Percentiles rank a stretch among this genome's conserved stretches.
phyloP scores from a whole-genome alignment of 2,797 vertebrate species.

The Prunella strophiata region DNA sequence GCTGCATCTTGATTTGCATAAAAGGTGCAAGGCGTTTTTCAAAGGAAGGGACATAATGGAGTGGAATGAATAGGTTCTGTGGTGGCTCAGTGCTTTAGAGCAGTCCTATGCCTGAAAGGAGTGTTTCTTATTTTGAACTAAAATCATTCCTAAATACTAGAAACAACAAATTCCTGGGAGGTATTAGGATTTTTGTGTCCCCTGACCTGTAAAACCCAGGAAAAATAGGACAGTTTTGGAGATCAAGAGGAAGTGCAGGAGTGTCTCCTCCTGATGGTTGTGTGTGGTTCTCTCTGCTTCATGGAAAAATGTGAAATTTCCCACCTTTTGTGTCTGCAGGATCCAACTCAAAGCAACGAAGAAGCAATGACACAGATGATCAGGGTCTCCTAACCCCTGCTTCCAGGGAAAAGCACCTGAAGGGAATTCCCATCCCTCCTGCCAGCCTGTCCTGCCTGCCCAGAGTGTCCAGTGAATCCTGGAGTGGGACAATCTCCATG shows the following conservation, averaged over 20 bases:
- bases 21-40: neutral
- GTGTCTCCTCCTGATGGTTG: neutral
- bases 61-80: neutral
- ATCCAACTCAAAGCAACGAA: slow-evolving; percentile 85
- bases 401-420: neutral
- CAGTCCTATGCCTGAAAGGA: neutral
- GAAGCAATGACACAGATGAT: slow-evolving; percentile 96
- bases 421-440: slow-evolving; percentile 33
- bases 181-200: neutral
- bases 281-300: neutral
- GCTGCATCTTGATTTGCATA: neutral
- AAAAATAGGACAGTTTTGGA: neutral
- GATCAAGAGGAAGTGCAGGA: neutral
- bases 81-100: neutral
- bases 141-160: neutral
- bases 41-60: neutral
- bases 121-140: neutral
- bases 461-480: slow-evolving; percentile 53
- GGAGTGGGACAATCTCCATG: slow-evolving; percentile 48
- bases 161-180: neutral
- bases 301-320: neutral
- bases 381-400: slow-evolving; percentile 86
- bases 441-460: slow-evolving; percentile 52
- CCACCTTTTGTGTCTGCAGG: slow-evolving; percentile 76
- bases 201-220: neutral